Evolutionary conservation across 2,113 vertebrate genomes (phyloP).

Genomic region (Gorsachius goisagi): DNA sequence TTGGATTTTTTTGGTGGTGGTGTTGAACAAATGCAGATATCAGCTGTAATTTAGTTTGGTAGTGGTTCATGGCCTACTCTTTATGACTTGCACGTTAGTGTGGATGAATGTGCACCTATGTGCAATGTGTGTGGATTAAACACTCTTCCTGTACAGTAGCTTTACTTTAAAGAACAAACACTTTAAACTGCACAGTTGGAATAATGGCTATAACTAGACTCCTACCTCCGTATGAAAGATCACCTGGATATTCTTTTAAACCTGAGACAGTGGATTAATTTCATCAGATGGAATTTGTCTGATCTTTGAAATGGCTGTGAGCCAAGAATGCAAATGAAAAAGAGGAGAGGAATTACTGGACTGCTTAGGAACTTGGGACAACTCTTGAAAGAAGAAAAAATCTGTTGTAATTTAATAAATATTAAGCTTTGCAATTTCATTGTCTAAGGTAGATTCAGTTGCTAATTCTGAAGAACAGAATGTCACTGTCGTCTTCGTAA

Average conservation of each 20-base stretch:
- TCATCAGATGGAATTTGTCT: slow-evolving; percentile 33
- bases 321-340: neutral
- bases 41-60: neutral
- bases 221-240: neutral
- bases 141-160: neutral
- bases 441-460: neutral
- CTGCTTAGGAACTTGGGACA: slow-evolving; percentile 3
- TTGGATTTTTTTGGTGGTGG: neutral
- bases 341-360: neutral
- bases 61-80: neutral
- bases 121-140: neutral
- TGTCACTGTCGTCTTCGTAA: neutral
- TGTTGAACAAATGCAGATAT: neutral
- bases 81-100: neutral
- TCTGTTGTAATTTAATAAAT: neutral
- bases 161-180: neutral
- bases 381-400: neutral
- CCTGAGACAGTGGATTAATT: neutral
- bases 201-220: neutral
- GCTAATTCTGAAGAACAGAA: neutral
- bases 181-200: neutral
- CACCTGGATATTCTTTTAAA: slow-evolving; percentile 13
- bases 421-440: neutral
- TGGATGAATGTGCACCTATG: neutral
- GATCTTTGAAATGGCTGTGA: neutral